A percentile compares a stretch with the other conserved stretches of the same genome.
Conservation (phyloP, 2,113 vertebrate genomes). For the Neodon shergylaensis region DNA sequence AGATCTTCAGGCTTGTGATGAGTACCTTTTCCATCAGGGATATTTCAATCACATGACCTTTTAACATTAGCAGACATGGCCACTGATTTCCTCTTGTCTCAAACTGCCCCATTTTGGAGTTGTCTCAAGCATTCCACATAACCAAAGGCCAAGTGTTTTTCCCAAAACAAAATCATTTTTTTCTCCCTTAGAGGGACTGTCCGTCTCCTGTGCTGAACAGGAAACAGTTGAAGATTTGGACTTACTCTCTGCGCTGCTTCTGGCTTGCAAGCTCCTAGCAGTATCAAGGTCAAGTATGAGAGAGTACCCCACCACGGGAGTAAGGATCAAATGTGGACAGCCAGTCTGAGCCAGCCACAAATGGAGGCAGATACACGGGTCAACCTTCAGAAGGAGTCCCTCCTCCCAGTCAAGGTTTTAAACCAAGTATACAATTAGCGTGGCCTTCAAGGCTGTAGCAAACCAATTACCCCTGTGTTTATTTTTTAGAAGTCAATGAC, state of each 20-base stretch:
- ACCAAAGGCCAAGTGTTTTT: constrained; percentile 45
- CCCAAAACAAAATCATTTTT: constrained; percentile 41
- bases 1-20: too few species aligned
- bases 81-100: constrained; percentile 11
- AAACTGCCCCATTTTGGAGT: constrained; percentile 8
- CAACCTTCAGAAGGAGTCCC: constrained; percentile 6
- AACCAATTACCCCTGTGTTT: constrained; percentile 66
- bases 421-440: constrained; percentile 48
- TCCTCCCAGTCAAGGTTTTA: constrained; percentile 29
- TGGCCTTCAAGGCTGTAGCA: constrained; percentile 26
- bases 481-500: constrained; percentile 63
- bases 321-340: not conserved
- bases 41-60: not conserved
- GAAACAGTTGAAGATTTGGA: constrained; percentile 18
- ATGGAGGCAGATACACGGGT: not conserved
- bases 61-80: not conserved
- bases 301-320: not conserved
- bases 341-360: not conserved
- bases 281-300: not conserved
- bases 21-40: too few species aligned
- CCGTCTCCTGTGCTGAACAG: constrained; percentile 30
- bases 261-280: not conserved
- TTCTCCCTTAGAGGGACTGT: not conserved
- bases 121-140: not conserved
- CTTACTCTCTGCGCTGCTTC: not conserved